Base-by-base conservation (phyloP, 2,888 invertebrate species). In the Drosophila colorata region DNA sequence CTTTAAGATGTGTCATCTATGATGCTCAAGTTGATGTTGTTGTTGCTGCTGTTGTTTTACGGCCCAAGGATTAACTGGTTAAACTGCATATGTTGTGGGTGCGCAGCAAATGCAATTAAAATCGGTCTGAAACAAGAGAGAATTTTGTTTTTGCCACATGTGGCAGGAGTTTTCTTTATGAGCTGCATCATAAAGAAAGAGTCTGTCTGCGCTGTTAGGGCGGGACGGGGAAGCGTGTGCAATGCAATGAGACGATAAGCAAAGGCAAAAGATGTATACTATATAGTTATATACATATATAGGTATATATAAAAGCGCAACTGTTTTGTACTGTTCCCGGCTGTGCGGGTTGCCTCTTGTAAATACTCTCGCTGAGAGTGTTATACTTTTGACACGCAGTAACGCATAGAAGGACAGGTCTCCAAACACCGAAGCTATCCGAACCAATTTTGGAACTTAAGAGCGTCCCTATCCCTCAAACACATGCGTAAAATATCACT, bases 181-280 rank as follows among this genome's bases (percentile, higher is more conserved):
- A 43, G 28, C 51, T 57, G 46, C 37, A 44, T 78, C 68, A 48
- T 78, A 68, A 73, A 61, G 78, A 68, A 71, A 67, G 46, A 64
- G 52, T 51, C 57, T 68, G 47, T 40, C 33, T 48, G 44, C 40
- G 44, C 33, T 28, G 25, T 41, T 35, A 35, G 38, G 33, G 13
- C 11, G 13, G 13, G 4, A 13, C 11, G 4, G 33, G 59, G 31
- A 41, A 51, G 14, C 48, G 57, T 55, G 56, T 60, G 69, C 40
- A 74, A 72, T 69, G 59, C 58, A 72, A 64, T 69, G 69, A 64
- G 75, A 76, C 81, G 80, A 76, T 83, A 85, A 87, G 87, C 87
- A 85, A 87, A 80, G 75, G 64, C 63, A 49, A 69, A 67, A 47
- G n/a, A 38, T n/a, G 28, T 16, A 38, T 16, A 16, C 16, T 31